phyloP scores from a whole-genome alignment of 2,113 vertebrate genomes.

The Connochaetes taurinus region DNA sequence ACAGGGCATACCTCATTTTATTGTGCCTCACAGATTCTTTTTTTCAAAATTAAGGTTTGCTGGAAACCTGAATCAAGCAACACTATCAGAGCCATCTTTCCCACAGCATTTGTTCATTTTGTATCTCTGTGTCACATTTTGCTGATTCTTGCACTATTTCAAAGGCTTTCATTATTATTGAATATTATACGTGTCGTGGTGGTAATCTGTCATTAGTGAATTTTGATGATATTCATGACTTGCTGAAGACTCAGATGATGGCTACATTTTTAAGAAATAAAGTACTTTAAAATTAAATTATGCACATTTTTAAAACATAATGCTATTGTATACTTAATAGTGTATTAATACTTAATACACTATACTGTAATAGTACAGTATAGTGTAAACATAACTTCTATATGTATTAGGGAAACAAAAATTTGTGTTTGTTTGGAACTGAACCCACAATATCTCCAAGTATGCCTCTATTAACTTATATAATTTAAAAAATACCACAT shows the following conservation, averaged over 20 bases:
- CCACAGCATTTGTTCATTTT: not conserved
- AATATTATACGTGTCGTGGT: not conserved
- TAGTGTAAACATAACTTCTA: not conserved
- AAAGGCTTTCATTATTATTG: not conserved
- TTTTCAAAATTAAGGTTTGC: not conserved
- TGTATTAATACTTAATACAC: no score
- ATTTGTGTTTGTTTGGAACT: not conserved
- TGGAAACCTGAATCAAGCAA: not conserved
- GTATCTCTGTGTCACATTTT: not conserved
- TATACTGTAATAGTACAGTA: no score
- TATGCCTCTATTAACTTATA: not conserved
- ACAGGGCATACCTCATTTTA: not conserved
- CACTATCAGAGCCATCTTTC: not conserved
- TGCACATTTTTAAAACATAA: not conserved
- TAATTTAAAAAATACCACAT: not conserved
- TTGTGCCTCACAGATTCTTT: not conserved
- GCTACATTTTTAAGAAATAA: not conserved
- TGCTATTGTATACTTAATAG: not conserved
- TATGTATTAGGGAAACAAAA: not conserved
- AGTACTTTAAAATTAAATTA: not conserved
- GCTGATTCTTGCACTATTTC: not conserved
- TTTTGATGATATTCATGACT: not conserved
- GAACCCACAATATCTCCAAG: not conserved
- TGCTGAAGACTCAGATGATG: not conserved
- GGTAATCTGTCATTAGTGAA: not conserved